These are phyloP conservation scores for Cylloceria caligata DNA, from an alignment of 2,888 invertebrate species.

Conservation along the genomic window DNA sequence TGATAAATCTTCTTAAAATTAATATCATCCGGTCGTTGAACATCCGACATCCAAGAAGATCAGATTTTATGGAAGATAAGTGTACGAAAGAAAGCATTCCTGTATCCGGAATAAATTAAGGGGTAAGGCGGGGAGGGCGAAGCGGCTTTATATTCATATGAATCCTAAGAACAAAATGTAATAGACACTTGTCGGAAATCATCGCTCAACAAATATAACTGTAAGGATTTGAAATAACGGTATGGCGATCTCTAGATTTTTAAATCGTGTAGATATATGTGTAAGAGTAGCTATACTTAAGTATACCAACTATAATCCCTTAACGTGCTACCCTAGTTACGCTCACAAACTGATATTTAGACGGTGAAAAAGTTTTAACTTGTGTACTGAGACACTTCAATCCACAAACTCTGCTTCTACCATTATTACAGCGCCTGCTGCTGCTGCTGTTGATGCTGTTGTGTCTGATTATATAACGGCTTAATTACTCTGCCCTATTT, in stretches of 20 bases:
- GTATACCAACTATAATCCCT: neutral
- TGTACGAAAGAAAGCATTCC: neutral
- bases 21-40: neutral
- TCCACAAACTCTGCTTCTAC: conserved; percentile 6
- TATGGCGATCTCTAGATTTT: neutral
- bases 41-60: neutral
- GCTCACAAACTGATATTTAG: conserved; percentile 26
- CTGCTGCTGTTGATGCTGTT: conserved; percentile 66
- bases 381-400: conserved; percentile 62
- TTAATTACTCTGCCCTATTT: conserved; percentile 84
- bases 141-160: conserved; percentile 9
- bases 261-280: neutral
- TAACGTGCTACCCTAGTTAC: conserved; percentile 50
- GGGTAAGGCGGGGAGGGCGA: neutral
- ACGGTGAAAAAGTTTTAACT: conserved; percentile 10
- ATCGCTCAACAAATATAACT: conserved; percentile 55
- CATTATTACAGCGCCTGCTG: neutral
- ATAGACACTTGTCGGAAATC: conserved; percentile 51
- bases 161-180: conserved; percentile 40
- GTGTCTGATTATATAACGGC: conserved; percentile 82
- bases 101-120: neutral
- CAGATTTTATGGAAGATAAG: neutral
- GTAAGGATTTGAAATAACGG: neutral
- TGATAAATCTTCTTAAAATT: neutral
- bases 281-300: neutral